These are phyloP conservation scores for Scaptomyza montana DNA, from an alignment of 1,140 invertebrate species.

Conservation along the genomic window DNA sequence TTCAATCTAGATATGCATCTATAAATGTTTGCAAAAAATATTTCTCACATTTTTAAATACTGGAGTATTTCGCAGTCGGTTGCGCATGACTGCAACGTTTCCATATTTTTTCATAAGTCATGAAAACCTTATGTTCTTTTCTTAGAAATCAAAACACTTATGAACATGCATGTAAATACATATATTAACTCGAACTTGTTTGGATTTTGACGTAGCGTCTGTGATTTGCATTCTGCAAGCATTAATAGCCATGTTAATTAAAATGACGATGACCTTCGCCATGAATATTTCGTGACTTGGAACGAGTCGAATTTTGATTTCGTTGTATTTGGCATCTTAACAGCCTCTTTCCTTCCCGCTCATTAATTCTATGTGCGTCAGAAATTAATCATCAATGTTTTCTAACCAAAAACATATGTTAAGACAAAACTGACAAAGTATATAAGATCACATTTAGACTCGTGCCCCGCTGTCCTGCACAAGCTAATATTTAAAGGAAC, in stretches of 20 bases:
- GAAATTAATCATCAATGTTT: no score
- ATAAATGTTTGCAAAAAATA: no score
- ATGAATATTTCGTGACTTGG: constrained; percentile 36
- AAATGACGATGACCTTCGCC: constrained; percentile 56
- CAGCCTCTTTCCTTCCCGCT: constrained; percentile 30
- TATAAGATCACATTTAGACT: no score
- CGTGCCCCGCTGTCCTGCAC: no score
- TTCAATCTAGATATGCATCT: no score
- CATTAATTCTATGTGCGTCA: background rate
- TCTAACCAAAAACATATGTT: background rate
- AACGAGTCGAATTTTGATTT: background rate
- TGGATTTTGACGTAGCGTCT: constrained; percentile 47
- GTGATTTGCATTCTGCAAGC: constrained; percentile 43
- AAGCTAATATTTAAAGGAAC: no score
- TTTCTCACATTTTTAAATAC: background rate
- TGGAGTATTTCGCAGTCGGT: no score
- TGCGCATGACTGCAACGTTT: no score
- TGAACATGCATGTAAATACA: background rate
- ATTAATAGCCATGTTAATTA: constrained; percentile 42
- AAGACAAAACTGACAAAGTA: no score
- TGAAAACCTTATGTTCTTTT: background rate
- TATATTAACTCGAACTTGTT: constrained; percentile 19
- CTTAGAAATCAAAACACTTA: constrained; percentile 1
- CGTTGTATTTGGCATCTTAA: background rate
- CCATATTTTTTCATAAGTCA: background rate